phyloP scores from a whole-genome alignment of 92 coral and sea anemone species.

The Montipora capitata region DNA sequence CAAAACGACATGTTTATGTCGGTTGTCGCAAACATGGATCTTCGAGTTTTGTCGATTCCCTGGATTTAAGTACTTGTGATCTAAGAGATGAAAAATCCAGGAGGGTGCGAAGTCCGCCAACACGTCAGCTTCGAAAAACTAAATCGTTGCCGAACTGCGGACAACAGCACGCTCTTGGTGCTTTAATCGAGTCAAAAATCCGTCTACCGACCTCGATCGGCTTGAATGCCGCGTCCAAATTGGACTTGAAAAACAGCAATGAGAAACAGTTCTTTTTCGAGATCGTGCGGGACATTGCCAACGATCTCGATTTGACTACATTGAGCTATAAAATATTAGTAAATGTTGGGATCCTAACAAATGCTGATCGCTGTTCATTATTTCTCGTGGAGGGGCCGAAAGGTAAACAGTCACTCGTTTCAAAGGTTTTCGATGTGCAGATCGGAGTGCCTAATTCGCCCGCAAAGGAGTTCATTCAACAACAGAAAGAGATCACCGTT shows the following conservation, averaged over 20 bases:
- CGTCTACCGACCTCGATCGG: conserved; percentile 92
- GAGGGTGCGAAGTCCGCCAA: conserved; percentile 87
- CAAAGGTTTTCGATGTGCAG: conserved; percentile 98
- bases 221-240: conserved; percentile 92
- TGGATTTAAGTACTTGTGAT: conserved; percentile 88
- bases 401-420: conserved; percentile 96
- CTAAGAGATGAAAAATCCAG: conserved; percentile 82
- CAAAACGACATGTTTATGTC: conserved; percentile 70
- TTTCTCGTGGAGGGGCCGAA: conserved; percentile 98
- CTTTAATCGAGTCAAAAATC: conserved; percentile 97
- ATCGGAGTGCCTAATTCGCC: conserved; percentile 87
- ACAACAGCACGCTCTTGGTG: conserved; percentile 93
- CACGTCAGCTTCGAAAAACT: conserved; percentile 90
- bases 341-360: conserved; percentile 99
- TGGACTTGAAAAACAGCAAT: conserved; percentile 94
- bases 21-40: conserved; percentile 78
- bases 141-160: conserved; percentile 96
- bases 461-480: conserved; percentile 86
- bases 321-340: conserved; percentile 98
- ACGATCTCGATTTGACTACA: conserved; percentile 94
- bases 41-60: conserved; percentile 89
- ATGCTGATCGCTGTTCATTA: conserved; percentile 99
- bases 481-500: conserved; percentile 93
- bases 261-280: conserved; percentile 98
- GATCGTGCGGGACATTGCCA: conserved; percentile 98